Evolutionary conservation across 2,888 invertebrate genomes (phyloP).

Genomic region (Synergus gifuensis): DNA sequence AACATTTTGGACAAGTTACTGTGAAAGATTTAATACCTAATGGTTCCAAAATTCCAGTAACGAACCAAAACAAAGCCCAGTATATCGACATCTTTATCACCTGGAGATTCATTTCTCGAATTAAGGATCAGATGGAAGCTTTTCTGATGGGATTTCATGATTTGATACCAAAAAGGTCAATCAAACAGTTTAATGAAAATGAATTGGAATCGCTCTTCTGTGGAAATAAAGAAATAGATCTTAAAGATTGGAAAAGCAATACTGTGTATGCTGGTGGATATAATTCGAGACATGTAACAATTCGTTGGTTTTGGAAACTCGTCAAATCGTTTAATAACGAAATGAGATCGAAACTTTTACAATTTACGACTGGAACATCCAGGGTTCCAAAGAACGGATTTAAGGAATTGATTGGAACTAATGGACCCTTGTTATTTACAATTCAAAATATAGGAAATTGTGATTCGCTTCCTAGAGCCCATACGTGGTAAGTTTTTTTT

Average conservation of each 20-base stretch:
- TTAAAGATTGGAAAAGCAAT: constrained; percentile 98
- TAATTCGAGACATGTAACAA: constrained; percentile 96
- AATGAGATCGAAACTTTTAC: constrained; percentile 96
- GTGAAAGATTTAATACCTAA: constrained; percentile 94
- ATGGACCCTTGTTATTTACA: constrained; percentile 98
- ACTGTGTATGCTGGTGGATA: constrained; percentile 99
- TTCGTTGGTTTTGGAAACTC: constrained; percentile 99
- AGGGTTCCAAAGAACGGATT: constrained; percentile 99
- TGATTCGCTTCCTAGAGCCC: constrained; percentile 96
- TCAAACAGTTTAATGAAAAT: constrained; percentile 98
- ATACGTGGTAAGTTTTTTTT: constrained; percentile 90
- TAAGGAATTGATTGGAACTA: constrained; percentile 98
- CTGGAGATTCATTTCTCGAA: constrained; percentile 98
- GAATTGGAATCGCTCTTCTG: constrained; percentile 98
- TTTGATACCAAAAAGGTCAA: constrained; percentile 91
- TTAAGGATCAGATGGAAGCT: constrained; percentile 97
- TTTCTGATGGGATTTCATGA: constrained; percentile 97
- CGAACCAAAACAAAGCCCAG: constrained; percentile 96
- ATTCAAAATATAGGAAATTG: constrained; percentile 98
- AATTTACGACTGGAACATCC: constrained; percentile 99
- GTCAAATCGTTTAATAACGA: constrained; percentile 97
- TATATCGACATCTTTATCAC: constrained; percentile 98
- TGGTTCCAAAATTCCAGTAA: constrained; percentile 93
- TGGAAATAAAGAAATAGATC: constrained; percentile 98
- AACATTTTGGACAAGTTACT: constrained; percentile 96